phyloP scores from a whole-genome alignment of 2,113 vertebrate species.

The Eurystomus gularis region DNA sequence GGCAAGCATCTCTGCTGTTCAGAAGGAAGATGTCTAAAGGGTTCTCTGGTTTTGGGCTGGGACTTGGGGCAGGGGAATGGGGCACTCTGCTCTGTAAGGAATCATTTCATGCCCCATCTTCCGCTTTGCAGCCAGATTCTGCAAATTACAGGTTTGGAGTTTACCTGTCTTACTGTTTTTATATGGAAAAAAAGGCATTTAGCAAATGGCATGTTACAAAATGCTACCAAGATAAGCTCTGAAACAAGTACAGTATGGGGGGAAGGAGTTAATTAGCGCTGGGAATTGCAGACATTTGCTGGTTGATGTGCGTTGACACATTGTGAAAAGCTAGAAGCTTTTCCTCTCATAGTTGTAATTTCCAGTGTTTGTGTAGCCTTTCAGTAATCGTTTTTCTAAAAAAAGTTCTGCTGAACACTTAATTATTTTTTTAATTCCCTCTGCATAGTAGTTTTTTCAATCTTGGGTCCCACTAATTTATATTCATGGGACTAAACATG shows the following conservation, averaged over 20 bases:
- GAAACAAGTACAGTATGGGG: not conserved
- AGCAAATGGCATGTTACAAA: not conserved
- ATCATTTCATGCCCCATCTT: not conserved
- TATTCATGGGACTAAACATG: conserved; percentile 10
- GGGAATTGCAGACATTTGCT: not conserved
- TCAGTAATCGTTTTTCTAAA: conserved; percentile 39
- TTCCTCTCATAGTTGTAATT: conserved; percentile 19
- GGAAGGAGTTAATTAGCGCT: not conserved
- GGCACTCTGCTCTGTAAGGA: not conserved
- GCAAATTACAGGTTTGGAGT: not conserved
- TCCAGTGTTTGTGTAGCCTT: conserved; percentile 45
- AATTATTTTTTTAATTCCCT: conserved; percentile 23
- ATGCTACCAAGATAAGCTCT: not conserved
- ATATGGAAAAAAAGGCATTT: not conserved
- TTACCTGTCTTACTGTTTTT: not conserved
- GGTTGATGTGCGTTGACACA: not conserved
- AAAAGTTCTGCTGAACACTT: conserved; percentile 51
- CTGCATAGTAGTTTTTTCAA: not conserved
- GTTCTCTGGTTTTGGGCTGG: not conserved
- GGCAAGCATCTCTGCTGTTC: not conserved
- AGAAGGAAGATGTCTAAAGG: not conserved
- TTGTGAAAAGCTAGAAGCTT: conserved; percentile 28
- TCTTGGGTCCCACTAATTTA: not conserved
- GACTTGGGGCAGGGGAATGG: not conserved
- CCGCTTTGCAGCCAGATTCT: not conserved